Evolutionary conservation across 2,113 vertebrate species (phyloP), one percentile per base, ranked within the genome.

Genomic region (Ictalurus punctatus): DNA sequence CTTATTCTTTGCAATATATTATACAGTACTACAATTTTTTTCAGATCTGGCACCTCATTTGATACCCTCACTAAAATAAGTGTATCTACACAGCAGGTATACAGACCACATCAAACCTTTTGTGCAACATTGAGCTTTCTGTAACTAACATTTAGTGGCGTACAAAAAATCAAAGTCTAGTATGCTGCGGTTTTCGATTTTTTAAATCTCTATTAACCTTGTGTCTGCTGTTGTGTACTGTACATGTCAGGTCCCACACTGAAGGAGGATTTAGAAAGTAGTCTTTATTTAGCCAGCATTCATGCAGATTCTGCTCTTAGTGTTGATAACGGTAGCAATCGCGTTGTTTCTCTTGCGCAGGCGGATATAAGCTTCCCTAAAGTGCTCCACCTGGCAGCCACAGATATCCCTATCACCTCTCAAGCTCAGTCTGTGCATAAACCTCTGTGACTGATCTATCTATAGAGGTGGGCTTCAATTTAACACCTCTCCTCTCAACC

Each of bases 321-420:
- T 79, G 59, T 89, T 79, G 65, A 83, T 90, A 89, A 84, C 4
- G 6, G 48, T 56, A 58, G 37, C 37, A 83, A 48, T 79, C 25
- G 37, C 23, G 7, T 25, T 23, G 48, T 56, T 84, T 76, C 73
- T 65, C 86, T 12, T 90, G 59, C 8, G 37, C 69, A 37, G 79
- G 58, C n/a, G 37, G 61, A 69, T 79, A 69, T 78, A 90, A 88
- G 65, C 56, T 74, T 30, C 25, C 23, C 65, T 16, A 52, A 78
- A 63, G 40, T 44, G 71, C 78, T 80, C 83, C 65, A 71, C 88
- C 81, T 81, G 54, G 54, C 80, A 85, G 58, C 25, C 56, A 73
- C 54, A 87, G 84, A 10, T 40, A 86, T 34, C 21, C 54, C 4
- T 40, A 63, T 25, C 7, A 2, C 37, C 58, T 7, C 58, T 54